phyloP scores from a whole-genome alignment of 2,888 invertebrate species.

The Ectropis crepuscularia region DNA sequence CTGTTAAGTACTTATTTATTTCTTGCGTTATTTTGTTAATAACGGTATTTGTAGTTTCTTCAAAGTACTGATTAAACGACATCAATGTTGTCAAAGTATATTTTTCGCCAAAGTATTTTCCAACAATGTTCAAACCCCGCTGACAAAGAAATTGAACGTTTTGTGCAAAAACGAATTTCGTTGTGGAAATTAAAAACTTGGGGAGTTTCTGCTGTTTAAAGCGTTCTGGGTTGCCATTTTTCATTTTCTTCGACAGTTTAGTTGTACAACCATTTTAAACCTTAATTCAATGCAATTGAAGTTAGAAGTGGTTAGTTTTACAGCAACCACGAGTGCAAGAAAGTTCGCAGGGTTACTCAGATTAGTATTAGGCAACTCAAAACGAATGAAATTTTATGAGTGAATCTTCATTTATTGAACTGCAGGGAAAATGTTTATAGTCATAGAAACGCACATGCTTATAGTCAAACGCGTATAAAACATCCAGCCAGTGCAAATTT shows the following conservation, averaged over 20 bases:
- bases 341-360: conserved; percentile 31
- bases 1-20: too few relatives aligned
- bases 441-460: too few relatives aligned
- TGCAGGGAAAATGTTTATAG: too few relatives aligned
- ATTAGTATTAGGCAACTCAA: conserved; percentile 23
- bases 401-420: too few relatives aligned
- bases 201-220: conserved; percentile 16
- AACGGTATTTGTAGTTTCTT: too few relatives aligned
- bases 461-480: too few relatives aligned
- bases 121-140: conserved; percentile 7
- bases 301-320: conserved; percentile 2
- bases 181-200: conserved; percentile 27
- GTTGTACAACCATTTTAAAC: conserved; percentile 8
- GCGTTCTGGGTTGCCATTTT: conserved; percentile 17
- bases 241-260: conserved; percentile 21
- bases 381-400: too few relatives aligned
- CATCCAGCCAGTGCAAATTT: too few relatives aligned
- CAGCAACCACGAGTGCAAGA: conserved; percentile 13
- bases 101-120: conserved; percentile 9
- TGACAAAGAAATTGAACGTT: conserved; percentile 21
- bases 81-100: conserved; percentile 3
- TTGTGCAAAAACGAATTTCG: conserved; percentile 17
- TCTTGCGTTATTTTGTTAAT: too few relatives aligned
- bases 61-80: conserved; percentile 1
- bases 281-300: neutral